Evolutionary conservation across 2,888 invertebrate genomes (phyloP), one percentile per base, ranked within the genome.

Genomic region (Himalopsyche japonica): DNA sequence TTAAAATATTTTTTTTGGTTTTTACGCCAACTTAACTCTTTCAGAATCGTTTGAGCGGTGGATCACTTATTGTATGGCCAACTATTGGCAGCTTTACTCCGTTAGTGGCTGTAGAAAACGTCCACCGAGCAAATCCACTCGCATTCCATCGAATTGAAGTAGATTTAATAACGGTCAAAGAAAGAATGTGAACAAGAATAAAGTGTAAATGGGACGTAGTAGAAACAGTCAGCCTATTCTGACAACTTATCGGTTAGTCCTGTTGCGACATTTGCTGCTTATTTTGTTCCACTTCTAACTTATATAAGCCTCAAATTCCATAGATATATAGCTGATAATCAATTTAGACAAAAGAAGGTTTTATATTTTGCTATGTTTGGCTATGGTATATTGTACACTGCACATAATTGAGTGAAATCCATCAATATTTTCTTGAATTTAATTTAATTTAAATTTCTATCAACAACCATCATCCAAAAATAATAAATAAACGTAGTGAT

Each of bases 101-200:
- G n/a, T 34, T 79, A 70, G 76, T 79, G 84, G 81, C 81, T 76
- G 79, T 76, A 81, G 84, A 27, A 77, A 84, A 79, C 76, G 82
- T 84, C 84, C 79, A 76, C 81, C 76, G 79, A 81, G 82, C 82
- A 81, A 84, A 80, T 85, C 82, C 82, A 80, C 82, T 82, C 83
- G 86, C 84, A 86, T 86, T 86, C 86, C 86, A 85, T 87, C 84
- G 87, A 86, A 87, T 86, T 90, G 91, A 90, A 92, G 91, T 91
- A 90, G 92, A 92, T 92, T 92, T 92, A 92, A 92, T 92, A 92
- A 92, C 91, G 89, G 88, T 81, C 86, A 80, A 83, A 83, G 86
- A 87, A 84, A 90, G 91, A 90, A 91, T 91, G 90, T 79, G 70
- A 82, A 24, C 79, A 82, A 43, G 82, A 84, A 80, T 80, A 85